Percentiles rank a stretch among this genome's conserved stretches.
Evolutionary conservation across 2,888 invertebrate genomes (phyloP).

Genomic region (Apodemia hepburni): DNA sequence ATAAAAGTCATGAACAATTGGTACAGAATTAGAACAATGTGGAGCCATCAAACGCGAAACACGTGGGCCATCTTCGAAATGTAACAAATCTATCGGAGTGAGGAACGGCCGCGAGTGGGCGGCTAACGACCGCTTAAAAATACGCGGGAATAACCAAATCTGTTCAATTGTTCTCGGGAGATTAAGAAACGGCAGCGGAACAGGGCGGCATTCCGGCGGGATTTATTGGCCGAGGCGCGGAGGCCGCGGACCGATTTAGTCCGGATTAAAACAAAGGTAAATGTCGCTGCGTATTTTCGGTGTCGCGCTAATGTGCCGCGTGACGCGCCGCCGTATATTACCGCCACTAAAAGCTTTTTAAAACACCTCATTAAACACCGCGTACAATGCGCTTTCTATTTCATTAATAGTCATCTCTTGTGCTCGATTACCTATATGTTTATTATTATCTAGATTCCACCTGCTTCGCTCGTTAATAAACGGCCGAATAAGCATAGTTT

Average conservation of each 20-base stretch:
- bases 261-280: constrained; percentile 60
- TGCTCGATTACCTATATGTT: neutral
- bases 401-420: neutral
- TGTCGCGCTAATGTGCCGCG: constrained; percentile 26
- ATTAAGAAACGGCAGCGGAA: constrained; percentile 38
- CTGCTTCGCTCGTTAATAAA: neutral
- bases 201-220: constrained; percentile 46
- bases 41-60: constrained; percentile 8
- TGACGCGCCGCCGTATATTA: constrained; percentile 8
- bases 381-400: neutral
- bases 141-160: constrained; percentile 39
- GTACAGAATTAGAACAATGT: constrained; percentile 10
- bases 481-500: neutral
- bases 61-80: constrained; percentile 15
- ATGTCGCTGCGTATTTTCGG: constrained; percentile 45
- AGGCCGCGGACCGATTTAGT: constrained; percentile 38
- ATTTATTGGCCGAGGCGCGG: constrained; percentile 50
- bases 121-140: constrained; percentile 36
- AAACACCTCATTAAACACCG: constrained; percentile 12
- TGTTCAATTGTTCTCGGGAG: constrained; percentile 47
- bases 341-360: constrained; percentile 15
- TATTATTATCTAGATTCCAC: neutral
- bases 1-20: constrained; percentile 4
- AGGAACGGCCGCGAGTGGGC: constrained; percentile 38
- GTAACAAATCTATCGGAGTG: constrained; percentile 29